These are phyloP conservation scores for Drosophila neotestacea DNA, from an alignment of 2,888 invertebrate genomes.

Conservation along the genomic window DNA sequence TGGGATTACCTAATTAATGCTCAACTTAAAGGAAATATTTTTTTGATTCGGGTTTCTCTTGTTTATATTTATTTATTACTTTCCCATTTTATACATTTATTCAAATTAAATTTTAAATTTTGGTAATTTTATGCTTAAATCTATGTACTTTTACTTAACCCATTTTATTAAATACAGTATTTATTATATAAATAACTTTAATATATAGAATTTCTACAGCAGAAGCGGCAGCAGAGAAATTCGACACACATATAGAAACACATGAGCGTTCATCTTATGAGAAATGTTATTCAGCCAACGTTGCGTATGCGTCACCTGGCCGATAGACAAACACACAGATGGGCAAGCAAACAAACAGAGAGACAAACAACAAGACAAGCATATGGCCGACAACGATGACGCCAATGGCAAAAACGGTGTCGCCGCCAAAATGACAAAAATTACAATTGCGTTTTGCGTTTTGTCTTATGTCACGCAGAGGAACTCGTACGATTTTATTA, in stretches of 20 bases:
- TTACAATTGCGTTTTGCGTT: constrained; percentile 69
- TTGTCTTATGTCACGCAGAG: constrained; percentile 75
- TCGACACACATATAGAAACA: constrained; percentile 6
- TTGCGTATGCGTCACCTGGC: constrained; percentile 66
- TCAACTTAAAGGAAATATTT: too few relatives aligned
- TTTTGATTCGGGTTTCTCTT: too few relatives aligned
- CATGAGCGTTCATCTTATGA: neutral
- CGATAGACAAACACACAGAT: constrained; percentile 4
- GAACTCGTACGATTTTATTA: constrained; percentile 74
- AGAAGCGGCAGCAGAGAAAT: neutral
- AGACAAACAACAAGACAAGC: constrained; percentile 43
- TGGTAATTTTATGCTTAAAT: too few relatives aligned
- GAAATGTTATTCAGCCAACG: constrained; percentile 15
- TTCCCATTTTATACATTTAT: too few relatives aligned
- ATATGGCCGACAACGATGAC: constrained; percentile 45
- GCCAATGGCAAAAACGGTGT: constrained; percentile 28
- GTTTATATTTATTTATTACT: too few relatives aligned
- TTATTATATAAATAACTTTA: neutral
- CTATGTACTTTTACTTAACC: too few relatives aligned
- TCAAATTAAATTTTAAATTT: too few relatives aligned
- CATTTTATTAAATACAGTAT: too few relatives aligned
- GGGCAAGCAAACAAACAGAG: constrained; percentile 12
- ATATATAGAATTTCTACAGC: neutral
- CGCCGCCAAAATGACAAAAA: constrained; percentile 73
- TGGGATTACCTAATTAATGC: too few relatives aligned